Base-by-base conservation (phyloP, 2,797 vertebrate species). In the Gymnoscopelus microlampas region DNA sequence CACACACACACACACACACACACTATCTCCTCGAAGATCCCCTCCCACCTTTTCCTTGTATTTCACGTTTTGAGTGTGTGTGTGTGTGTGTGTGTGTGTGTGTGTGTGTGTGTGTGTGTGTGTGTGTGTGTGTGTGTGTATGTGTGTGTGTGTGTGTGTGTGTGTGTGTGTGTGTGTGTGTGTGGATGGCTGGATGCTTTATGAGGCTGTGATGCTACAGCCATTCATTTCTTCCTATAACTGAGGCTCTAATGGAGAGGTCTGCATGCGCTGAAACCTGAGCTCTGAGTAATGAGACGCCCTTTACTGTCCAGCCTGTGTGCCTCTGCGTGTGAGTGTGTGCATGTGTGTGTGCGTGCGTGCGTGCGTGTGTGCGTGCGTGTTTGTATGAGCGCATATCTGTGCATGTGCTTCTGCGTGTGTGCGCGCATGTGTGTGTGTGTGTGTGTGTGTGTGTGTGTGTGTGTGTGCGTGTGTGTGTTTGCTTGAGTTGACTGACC, bases 11-110 rank as follows among this genome's bases (percentile, higher is more conserved):
- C 29, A 64, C 49, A 9, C 51, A 53, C 51, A 44, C 60, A 62
- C 60, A 51, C 90, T 89, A 93, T 93, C 90, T 94, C 94, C 90
- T 94, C 94, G 88, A 81, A 78, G 71, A 95, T 95, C 94, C 94
- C 92, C 93, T 91, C 91, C 92, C 93, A 94, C 90, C 91, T 92
- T 93, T 95, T 95, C 94, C 93, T 92, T 94, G 93, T 95, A 95
- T 96, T 93, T 94, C 93, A 95, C 89, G 88, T 87, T 83, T 85
- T 78, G 76, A 80, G 85, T 85, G 19, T 32, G 29, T 32, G 2
- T 32, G 29, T 0, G 29, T 32, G 29, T 3, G 29, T 51, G 55
- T 59, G 56, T 91, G 93, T 29, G 87, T 88, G 86, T 90, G 91
- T 32, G 29, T 32, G 29, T 32, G 29, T 32, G 2, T 32, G 29